phyloP scores from a whole-genome alignment of 2,113 vertebrate genomes.

The Rutilus rutilus region DNA sequence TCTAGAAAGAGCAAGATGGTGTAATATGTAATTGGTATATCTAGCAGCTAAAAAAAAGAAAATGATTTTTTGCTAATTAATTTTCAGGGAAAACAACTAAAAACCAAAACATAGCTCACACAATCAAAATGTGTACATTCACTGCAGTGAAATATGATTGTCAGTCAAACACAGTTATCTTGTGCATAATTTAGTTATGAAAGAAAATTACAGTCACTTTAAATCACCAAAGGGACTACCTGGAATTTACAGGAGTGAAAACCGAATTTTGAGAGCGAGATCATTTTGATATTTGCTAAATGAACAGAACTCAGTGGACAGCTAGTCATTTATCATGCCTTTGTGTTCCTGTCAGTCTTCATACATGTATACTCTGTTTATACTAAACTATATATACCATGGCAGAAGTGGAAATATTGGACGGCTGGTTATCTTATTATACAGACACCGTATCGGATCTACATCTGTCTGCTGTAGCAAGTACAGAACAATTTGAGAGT shows the following conservation, averaged over 20 bases:
- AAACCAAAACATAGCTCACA: neutral
- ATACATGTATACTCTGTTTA: slow-evolving; percentile 15
- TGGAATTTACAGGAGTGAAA: neutral
- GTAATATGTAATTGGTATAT: too few species aligned
- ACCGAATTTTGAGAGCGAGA: neutral
- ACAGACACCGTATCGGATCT: neutral
- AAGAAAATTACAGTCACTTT: neutral
- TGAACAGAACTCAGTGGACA: neutral
- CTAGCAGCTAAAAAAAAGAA: too few species aligned
- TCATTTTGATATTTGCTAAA: slow-evolving; percentile 11
- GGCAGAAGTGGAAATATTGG: neutral
- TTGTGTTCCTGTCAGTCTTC: neutral
- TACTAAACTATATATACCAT: neutral
- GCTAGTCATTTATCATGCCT: slow-evolving; percentile 7
- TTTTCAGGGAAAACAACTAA: neutral
- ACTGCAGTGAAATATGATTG: neutral
- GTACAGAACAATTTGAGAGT: neutral
- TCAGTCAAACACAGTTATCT: neutral
- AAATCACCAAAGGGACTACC: neutral
- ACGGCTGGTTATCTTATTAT: neutral
- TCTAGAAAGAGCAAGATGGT: too few species aligned
- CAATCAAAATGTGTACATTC: neutral
- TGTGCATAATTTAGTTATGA: slow-evolving; percentile 8
- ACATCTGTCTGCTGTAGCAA: neutral
- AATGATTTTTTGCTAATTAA: too few species aligned